Conservation (phyloP, 2,113 vertebrate species). For the Aleadryas rufinucha region DNA sequence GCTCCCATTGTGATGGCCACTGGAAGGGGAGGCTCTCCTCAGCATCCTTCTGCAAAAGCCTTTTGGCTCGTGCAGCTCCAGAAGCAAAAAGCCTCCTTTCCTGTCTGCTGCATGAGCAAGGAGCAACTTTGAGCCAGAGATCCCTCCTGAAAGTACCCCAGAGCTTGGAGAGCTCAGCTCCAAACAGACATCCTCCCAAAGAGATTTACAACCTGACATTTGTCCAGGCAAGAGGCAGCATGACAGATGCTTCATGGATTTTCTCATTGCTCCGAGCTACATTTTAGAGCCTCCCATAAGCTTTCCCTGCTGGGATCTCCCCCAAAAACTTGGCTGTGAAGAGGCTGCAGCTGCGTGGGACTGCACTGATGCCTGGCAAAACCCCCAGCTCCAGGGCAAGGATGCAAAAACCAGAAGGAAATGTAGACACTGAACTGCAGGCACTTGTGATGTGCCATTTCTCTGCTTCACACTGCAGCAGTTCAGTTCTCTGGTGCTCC, state of each 20-base stretch:
- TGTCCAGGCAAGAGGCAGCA: not conserved
- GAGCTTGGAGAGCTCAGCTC: not conserved
- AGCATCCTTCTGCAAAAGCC: not conserved
- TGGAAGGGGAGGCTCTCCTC: not conserved
- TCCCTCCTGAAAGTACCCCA: accelerated
- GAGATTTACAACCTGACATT: not conserved
- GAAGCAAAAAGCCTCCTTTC: not conserved
- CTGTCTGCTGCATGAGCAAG: not conserved
- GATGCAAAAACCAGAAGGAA: not conserved
- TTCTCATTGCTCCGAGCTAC: not conserved
- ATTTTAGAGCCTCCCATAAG: not conserved
- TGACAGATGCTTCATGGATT: not conserved
- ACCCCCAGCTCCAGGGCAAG: not conserved
- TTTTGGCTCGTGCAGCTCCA: not conserved
- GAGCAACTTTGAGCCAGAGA: not conserved
- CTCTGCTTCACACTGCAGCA: not conserved
- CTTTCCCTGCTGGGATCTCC: not conserved
- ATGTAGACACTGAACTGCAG: not conserved
- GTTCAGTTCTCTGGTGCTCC: not conserved
- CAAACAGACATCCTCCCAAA: not conserved
- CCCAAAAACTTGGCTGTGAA: not conserved
- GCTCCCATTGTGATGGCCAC: not conserved
- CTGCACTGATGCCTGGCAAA: not conserved
- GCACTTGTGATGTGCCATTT: not conserved
- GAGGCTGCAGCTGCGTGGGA: not conserved